Conservation (phyloP, 2,113 vertebrate species). For the Galbula dea region DNA sequence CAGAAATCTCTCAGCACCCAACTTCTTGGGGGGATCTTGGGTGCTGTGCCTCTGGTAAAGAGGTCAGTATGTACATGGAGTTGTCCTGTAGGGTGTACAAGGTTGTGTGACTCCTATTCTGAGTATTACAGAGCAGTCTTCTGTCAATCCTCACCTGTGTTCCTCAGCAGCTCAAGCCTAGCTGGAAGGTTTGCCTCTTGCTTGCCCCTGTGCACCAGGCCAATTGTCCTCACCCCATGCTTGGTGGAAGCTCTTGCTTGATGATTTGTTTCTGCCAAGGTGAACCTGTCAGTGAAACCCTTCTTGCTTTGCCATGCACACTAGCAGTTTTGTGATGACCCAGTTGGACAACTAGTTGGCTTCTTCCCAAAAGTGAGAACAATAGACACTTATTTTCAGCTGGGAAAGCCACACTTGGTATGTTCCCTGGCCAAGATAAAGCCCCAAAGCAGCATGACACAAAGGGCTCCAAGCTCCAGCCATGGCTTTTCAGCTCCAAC, state of each 20-base stretch:
- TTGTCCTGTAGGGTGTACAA: not conserved
- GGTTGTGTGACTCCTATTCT: not conserved
- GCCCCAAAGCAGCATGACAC: not conserved
- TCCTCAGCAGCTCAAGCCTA: not conserved
- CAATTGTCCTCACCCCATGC: not conserved
- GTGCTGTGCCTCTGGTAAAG: not conserved
- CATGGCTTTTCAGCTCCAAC: not conserved
- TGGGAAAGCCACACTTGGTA: conserved; percentile 18
- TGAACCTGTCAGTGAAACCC: not conserved
- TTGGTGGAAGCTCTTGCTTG: not conserved
- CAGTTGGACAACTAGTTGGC: conserved; percentile 6
- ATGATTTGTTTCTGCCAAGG: not conserved
- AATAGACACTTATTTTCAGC: conserved; percentile 40
- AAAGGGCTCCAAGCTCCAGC: not conserved
- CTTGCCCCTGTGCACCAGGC: not conserved
- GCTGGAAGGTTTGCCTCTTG: not conserved
- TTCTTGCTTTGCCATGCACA: not conserved
- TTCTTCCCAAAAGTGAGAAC: conserved; percentile 12
- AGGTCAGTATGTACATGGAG: not conserved
- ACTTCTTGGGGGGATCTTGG: not conserved
- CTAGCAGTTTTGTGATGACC: not conserved
- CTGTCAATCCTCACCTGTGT: not conserved
- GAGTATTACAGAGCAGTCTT: not conserved
- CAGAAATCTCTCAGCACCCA: not conserved
- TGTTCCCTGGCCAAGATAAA: conserved; percentile 15